Base-by-base conservation (phyloP, 2,888 invertebrate species). In the Ormia ochracea region DNA sequence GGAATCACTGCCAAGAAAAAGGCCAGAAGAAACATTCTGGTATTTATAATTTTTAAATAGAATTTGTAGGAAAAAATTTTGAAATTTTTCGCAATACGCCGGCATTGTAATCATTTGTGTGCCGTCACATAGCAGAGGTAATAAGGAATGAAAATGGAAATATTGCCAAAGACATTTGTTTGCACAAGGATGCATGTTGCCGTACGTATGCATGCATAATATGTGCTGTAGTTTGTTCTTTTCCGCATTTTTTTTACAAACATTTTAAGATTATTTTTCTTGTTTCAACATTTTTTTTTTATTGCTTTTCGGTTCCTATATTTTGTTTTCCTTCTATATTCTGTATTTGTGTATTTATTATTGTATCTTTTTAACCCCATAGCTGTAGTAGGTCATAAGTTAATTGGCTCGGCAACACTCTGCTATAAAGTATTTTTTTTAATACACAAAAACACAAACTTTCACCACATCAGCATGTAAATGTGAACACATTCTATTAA, bases 341-440 rank as follows among this genome's bases (percentile, higher is more conserved):
- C 19, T 23, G n/a, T 28, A 26, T 65, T 59, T 59, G 52, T 52
- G 66, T 59, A 45, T 65, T 56, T 70, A 54, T 68, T 59, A 43
- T 72, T 63, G 52, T 21, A 58, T 61, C 43, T 59, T 33, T 66
- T 68, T 50, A 69, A 61, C 69, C 66, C 45, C 41, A 28, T 63
- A 50, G 56, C 26, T 3, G 23, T 31, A 66, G 79, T 70, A 70
- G 80, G 80, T 52, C 81, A 78, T 61, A 77, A 72, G 81, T 81
- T 81, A 81, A 81, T 81, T 78, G 81, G 78, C 63, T 61, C 66
- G 61, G 76, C 36, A 80, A 75, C 81, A 76, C 66, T 75, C 33
- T 72, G 9, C 72, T 68, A 31, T 50, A 72, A 80, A 68, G 28
- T 23, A 66, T 66, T 72, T 70, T 48, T n/a, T 56, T 9, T 19